phyloP scores from a whole-genome alignment of 1,140 invertebrate genomes.

The Ridgeia piscesae region DNA sequence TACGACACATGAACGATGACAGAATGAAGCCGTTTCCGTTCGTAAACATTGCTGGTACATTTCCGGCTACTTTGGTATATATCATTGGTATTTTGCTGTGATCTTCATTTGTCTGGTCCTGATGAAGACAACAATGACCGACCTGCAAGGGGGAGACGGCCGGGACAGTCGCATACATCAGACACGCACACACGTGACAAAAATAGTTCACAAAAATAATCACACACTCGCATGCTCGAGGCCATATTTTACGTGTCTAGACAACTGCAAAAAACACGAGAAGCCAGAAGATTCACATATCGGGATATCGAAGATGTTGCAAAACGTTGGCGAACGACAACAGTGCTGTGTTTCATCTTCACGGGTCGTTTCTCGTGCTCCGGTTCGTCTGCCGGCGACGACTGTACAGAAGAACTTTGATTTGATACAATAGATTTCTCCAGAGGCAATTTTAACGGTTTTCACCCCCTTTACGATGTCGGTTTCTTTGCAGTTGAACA shows the following conservation, averaged over 20 bases:
- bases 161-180: constrained; percentile 4
- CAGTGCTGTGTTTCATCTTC: too few relatives aligned
- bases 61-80: neutral
- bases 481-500: too few relatives aligned
- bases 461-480: too few relatives aligned
- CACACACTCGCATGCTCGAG: neutral
- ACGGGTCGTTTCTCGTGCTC: too few relatives aligned
- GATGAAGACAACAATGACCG: neutral
- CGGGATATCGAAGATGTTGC: neutral
- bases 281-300: neutral
- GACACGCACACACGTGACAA: neutral
- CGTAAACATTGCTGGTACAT: neutral
- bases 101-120: neutral
- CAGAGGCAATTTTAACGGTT: too few relatives aligned
- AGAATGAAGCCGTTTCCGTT: neutral
- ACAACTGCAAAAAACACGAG: neutral
- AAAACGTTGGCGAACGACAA: too few relatives aligned
- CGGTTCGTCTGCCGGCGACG: too few relatives aligned
- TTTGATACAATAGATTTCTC: too few relatives aligned
- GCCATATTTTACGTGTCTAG: neutral
- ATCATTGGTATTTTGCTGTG: neutral
- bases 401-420: too few relatives aligned
- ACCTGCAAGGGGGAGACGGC: neutral
- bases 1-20: neutral
- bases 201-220: neutral